Evolutionary conservation across 2,888 invertebrate species (phyloP).

Genomic region (Hydriomena furcata): DNA sequence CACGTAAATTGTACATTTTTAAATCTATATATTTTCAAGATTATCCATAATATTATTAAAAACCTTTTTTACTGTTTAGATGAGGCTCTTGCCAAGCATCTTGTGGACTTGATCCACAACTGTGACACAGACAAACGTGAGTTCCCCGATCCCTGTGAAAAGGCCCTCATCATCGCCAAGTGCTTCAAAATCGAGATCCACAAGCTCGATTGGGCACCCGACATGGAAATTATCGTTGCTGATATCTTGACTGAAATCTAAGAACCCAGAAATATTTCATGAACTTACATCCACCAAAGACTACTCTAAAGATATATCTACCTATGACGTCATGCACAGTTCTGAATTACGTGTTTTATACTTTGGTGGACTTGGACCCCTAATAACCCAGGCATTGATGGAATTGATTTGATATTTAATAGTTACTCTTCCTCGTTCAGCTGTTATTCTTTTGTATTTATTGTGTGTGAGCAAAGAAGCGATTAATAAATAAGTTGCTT

Average conservation of each 20-base stretch:
- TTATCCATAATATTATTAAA: no score
- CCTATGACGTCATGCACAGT: slow-evolving; percentile 18
- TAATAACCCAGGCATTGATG: slow-evolving; percentile 8
- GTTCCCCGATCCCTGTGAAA: slow-evolving; percentile 43
- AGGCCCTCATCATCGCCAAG: slow-evolving; percentile 46
- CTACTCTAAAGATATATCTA: slow-evolving; percentile 38
- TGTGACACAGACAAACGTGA: slow-evolving; percentile 55
- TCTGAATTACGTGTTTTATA: background rate
- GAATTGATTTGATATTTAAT: slow-evolving; percentile 2
- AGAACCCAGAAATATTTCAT: background rate
- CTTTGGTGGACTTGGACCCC: background rate
- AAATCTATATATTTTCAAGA: no score
- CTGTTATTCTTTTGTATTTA: slow-evolving; percentile 24
- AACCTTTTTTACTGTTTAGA: slow-evolving; percentile 41
- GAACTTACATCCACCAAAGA: background rate
- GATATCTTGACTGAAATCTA: slow-evolving; percentile 55
- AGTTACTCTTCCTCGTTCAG: slow-evolving; percentile 21
- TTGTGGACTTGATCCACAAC: slow-evolving; percentile 51
- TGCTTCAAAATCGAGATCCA: slow-evolving; percentile 63
- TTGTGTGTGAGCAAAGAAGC: slow-evolving; percentile 18
- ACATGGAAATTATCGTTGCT: slow-evolving; percentile 49
- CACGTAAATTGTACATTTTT: no score
- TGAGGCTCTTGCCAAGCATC: slow-evolving; percentile 51
- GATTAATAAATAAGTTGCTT: slow-evolving; percentile 14
- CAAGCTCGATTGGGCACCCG: slow-evolving; percentile 60